Evolutionary conservation across 2,888 invertebrate species (phyloP).

Genomic region (Aquatica leii): DNA sequence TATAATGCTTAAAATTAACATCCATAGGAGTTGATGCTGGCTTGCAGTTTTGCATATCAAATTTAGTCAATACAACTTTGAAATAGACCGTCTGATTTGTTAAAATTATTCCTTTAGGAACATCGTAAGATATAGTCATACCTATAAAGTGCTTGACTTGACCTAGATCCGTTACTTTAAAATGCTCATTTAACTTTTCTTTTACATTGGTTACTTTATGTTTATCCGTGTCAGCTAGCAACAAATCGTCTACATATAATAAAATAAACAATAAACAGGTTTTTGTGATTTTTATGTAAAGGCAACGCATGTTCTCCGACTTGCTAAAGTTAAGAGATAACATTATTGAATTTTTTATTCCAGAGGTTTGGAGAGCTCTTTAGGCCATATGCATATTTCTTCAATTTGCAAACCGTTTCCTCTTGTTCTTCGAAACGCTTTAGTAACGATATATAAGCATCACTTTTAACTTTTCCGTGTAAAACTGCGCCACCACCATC

Average conservation of each 20-base stretch:
- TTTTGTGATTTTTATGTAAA: neutral
- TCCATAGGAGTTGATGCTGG: neutral
- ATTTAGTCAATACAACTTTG: too few relatives aligned
- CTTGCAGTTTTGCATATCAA: neutral
- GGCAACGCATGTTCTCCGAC: too few relatives aligned
- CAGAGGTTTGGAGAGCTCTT: too few relatives aligned
- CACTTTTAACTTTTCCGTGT: neutral
- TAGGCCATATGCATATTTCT: neutral
- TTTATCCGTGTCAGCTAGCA: neutral
- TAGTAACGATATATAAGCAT: neutral
- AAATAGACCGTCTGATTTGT: neutral
- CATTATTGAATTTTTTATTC: too few relatives aligned
- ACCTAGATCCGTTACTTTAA: neutral
- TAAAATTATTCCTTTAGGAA: too few relatives aligned
- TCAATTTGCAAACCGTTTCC: neutral
- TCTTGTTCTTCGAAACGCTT: neutral
- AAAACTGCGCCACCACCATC: constrained; percentile 12
- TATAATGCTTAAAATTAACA: neutral
- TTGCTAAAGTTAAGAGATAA: too few relatives aligned
- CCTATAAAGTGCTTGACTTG: neutral
- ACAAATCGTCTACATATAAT: constrained; percentile 4
- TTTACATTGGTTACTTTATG: neutral
- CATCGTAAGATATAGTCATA: neutral
- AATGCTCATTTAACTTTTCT: neutral
- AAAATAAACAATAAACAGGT: neutral